These are phyloP conservation scores for Neolamprologus modestus DNA, from an alignment of 2,113 vertebrate species.

Conservation along the genomic window DNA sequence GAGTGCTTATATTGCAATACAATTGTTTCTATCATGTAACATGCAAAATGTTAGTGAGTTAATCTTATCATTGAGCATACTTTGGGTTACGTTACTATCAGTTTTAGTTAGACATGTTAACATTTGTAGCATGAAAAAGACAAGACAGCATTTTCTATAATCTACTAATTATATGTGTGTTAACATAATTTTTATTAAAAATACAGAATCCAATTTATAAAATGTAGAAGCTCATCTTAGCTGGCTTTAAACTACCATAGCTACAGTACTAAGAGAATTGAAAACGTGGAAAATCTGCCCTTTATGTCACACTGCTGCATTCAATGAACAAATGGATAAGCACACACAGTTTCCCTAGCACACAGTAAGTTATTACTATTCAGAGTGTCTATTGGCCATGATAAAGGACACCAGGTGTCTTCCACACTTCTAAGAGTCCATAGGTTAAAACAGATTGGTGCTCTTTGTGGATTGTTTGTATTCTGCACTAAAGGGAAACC, in stretches of 20 bases:
- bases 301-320: not conserved
- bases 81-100: not conserved
- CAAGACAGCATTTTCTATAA: not conserved
- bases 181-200: not conserved
- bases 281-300: not conserved
- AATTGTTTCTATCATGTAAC: not conserved
- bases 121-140: not conserved
- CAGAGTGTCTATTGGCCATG: slow-evolving; percentile 2
- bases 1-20: not conserved
- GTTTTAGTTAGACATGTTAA: not conserved
- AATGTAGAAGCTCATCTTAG: not conserved
- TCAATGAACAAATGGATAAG: not conserved
- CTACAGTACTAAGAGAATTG: not conserved
- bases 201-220: not conserved
- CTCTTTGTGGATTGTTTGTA: not conserved
- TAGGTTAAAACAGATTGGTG: not conserved
- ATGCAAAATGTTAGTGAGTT: not conserved
- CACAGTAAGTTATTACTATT: not conserved
- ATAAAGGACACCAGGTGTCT: slow-evolving; percentile 14
- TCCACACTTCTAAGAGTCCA: not conserved
- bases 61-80: not conserved
- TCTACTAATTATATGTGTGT: not conserved
- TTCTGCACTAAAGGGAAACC: slow-evolving; percentile 24
- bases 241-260: not conserved
- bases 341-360: not conserved